Evolutionary conservation across 37 sponge, comb jelly and placozoan species (phyloP), one percentile per base, ranked within the genome.

Genomic region (Halichondria panicea): DNA sequence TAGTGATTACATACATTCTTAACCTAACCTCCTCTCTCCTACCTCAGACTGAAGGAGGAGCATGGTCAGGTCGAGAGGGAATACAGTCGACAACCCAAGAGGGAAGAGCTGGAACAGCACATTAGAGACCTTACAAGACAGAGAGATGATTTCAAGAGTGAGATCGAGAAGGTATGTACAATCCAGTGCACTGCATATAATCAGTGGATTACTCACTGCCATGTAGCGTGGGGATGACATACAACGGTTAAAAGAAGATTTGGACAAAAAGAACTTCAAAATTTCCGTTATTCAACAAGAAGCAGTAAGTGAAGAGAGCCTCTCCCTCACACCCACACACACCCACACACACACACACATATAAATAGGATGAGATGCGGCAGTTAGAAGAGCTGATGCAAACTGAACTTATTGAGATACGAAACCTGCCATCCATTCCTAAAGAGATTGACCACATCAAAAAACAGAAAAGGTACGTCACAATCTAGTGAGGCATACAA

Each of bases 81-180:
- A n/a, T 72, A 77, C 39, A 43, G 55, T 67, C 46, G 78, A 43
- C 68, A 67, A 7, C 89, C 89, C 32, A 83, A 83, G 71, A 66
- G 35, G 27, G 82, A 66, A 53, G 88, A 87, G n/a, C 42, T 87
- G 46, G 82, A 87, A 22, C 36, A 36, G 1, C 66, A 70, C 27
- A 52, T 59, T 33, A 54, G 35, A n/a, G 64, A 80, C 7, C 70
- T 87, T 25, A 60, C 21, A 4, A 52, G 66, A 71, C 36, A 76
- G 53, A 30, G 38, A 24, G 88, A 81, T 34, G 66, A 71, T 38
- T 63, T 81, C 25, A 50, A 33, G 5, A 70, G 81, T 75, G 88
- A 87, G 53, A 75, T 74, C 0, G 41, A 43, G 15, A 59, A 34
- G 68, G 70, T 79, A 24, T 22, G 43, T 46, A 28, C n/a, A n/a